Percentiles rank a stretch among this genome's conserved stretches.
Evolutionary conservation across 2,113 vertebrate species (phyloP).

Genomic region (Pavo muticus): DNA sequence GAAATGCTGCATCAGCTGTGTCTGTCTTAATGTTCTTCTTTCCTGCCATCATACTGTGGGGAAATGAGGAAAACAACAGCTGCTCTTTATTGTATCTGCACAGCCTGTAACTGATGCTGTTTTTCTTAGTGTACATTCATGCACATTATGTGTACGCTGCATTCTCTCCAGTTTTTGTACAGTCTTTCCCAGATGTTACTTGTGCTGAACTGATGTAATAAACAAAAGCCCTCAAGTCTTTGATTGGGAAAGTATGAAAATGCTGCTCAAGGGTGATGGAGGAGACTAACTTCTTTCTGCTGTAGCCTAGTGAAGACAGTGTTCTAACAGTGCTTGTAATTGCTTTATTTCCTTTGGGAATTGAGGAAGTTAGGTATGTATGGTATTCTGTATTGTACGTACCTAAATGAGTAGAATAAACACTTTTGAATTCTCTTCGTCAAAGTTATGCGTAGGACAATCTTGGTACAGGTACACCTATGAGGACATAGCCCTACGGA

Average conservation of each 20-base stretch:
- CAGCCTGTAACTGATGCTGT: not conserved
- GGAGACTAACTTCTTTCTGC: not conserved
- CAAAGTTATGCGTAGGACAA: not conserved
- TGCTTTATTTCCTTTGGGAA: not conserved
- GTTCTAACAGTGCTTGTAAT: not conserved
- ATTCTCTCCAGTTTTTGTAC: not conserved
- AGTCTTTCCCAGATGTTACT: not conserved
- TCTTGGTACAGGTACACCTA: not conserved
- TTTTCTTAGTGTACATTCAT: not conserved
- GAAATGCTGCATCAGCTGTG: not conserved
- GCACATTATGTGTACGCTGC: not conserved
- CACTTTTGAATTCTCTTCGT: not conserved
- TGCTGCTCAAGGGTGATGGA: not conserved
- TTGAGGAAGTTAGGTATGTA: not conserved
- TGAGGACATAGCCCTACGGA: not conserved
- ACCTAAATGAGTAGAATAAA: not conserved
- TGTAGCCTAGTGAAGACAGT: not conserved
- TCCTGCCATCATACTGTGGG: fast-evolving
- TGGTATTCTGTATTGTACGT: not conserved
- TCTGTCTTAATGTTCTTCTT: not conserved
- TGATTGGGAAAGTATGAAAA: not conserved
- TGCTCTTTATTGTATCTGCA: not conserved
- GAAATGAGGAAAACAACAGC: not conserved
- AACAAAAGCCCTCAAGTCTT: not conserved
- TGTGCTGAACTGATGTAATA: not conserved